phyloP scores from a whole-genome alignment of 1,140 invertebrate genomes.

The Drosophila mojavensis region DNA sequence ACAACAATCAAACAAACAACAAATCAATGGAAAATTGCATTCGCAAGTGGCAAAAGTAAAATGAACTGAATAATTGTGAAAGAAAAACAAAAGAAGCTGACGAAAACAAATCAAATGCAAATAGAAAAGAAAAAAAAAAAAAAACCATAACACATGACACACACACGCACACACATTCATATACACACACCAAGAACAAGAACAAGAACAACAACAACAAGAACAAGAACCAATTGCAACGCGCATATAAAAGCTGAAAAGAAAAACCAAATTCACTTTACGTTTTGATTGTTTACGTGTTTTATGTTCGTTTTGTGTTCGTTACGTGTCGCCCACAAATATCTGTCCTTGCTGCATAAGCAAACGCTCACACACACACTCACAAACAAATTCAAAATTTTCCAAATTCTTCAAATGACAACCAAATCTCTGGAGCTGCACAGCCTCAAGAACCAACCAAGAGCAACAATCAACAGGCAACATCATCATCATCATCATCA shows the following conservation, averaged over 20 bases:
- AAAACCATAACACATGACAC: neutral
- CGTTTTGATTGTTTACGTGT: conserved; percentile 49
- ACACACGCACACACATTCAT: neutral
- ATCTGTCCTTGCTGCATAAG: neutral
- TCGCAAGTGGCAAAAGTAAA: conserved; percentile 1
- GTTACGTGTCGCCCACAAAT: conserved; percentile 45
- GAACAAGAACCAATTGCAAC: neutral
- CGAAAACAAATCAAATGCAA: neutral
- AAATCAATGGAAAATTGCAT: neutral
- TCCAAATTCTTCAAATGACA: conserved; percentile 1
- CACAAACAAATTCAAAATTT: conserved; percentile 9
- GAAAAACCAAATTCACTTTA: conserved; percentile 36
- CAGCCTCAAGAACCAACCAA: neutral
- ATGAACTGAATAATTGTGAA: neutral
- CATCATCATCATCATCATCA: neutral
- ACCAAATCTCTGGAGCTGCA: conserved; percentile 2
- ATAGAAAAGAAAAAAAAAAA: neutral
- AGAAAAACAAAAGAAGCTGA: too few species aligned
- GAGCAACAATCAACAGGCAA: neutral
- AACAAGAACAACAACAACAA: neutral
- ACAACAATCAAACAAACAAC: conserved; percentile 1
- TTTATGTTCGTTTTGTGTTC: conserved; percentile 49
- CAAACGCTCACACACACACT: conserved; percentile 16
- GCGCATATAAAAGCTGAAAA: conserved; percentile 16
- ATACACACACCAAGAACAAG: neutral